Evolutionary conservation across 2,113 vertebrate species (phyloP), one percentile per base, ranked within the genome.

Genomic region (Herpailurus yagouaroundi): DNA sequence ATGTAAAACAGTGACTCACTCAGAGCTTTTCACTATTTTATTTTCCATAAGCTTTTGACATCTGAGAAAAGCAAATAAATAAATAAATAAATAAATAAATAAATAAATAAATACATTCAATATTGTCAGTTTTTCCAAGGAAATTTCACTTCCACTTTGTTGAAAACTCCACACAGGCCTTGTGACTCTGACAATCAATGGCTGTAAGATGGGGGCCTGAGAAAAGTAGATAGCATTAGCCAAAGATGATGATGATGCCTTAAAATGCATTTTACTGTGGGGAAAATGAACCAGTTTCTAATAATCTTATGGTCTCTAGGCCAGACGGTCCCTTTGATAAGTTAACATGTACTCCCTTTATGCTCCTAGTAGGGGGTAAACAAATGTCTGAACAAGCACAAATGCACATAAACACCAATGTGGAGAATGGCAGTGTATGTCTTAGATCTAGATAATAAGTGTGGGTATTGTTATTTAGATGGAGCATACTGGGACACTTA

Each of bases 391-490:
- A 98, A 97, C 98, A 98, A 99, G 98, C 97, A 98, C 98, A 98
- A 98, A 98, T 98, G 97, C 98, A 92, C 98, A 98, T 98, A 98
- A 98, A 98, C 98, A 98, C 97, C 31, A 97, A 83, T 98, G 98
- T 95, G 97, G 97, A 98, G 98, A 98, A 98, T 98, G 97, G 98
- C 98, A 93, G 97, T 98, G 97, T 97, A 95, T 95, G 96, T 98
- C 98, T 99, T 98, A 97, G 98, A 98, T 98, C 97, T 92, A 98
- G 98, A 98, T 98, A 98, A 97, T 98, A 98, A 99, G 98, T 98
- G 98, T 97, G 98, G 97, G 98, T 97, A 98, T 99, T 99, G 99
- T 99, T 98, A 98, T 98, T 98, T 98, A 98, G 98, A 99, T 98
- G 98, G 98, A 48, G 79, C 98, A 98, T 98, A 99, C 98, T 98